Conservation (phyloP, 30 jellyfish, hydroid and myxozoan genomes). For the Hydractinia echinata region DNA sequence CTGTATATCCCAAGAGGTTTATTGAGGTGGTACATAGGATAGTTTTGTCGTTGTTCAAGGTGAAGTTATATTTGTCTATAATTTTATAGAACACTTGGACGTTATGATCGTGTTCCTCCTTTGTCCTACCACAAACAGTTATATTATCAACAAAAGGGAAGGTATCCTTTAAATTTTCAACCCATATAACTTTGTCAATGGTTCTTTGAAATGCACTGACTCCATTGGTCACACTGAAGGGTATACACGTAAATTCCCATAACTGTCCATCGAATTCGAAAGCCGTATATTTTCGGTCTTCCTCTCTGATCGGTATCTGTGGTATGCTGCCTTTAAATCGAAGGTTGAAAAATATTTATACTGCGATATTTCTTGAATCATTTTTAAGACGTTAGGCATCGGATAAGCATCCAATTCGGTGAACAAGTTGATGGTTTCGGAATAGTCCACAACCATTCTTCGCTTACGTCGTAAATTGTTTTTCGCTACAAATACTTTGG, state of each 20-base stretch:
- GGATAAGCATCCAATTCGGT: too few relatives aligned
- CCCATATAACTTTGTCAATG: too few relatives aligned
- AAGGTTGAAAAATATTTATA: slow-evolving; percentile 29
- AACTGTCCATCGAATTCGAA: slow-evolving; percentile 34
- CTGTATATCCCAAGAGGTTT: slow-evolving; percentile 37
- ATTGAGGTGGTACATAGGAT: slow-evolving; percentile 36
- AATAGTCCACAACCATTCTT: too few relatives aligned
- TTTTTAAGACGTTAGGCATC: too few relatives aligned
- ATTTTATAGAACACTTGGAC: slow-evolving; percentile 37
- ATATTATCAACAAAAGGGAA: slow-evolving; percentile 26
- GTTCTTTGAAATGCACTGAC: slow-evolving; percentile 51
- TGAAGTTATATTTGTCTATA: slow-evolving; percentile 4
- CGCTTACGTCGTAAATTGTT: slow-evolving; percentile 23
- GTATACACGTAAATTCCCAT: slow-evolving; percentile 46
- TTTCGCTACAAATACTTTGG: too few relatives aligned
- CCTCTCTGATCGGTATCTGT: slow-evolving; percentile 40
- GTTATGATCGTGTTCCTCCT: slow-evolving; percentile 54
- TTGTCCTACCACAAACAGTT: slow-evolving; percentile 50
- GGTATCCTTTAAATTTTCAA: too few relatives aligned
- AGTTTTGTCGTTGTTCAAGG: slow-evolving; percentile 53
- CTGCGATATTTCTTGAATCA: too few relatives aligned
- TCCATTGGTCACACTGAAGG: slow-evolving; percentile 65
- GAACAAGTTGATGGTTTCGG: too few relatives aligned
- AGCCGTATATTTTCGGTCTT: slow-evolving; percentile 46
- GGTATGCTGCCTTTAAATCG: slow-evolving; percentile 48